Percentiles rank a stretch among this genome's conserved stretches.
phyloP scores from a whole-genome alignment of 1,140 invertebrate species.

The Calliopsis andreniformis region DNA sequence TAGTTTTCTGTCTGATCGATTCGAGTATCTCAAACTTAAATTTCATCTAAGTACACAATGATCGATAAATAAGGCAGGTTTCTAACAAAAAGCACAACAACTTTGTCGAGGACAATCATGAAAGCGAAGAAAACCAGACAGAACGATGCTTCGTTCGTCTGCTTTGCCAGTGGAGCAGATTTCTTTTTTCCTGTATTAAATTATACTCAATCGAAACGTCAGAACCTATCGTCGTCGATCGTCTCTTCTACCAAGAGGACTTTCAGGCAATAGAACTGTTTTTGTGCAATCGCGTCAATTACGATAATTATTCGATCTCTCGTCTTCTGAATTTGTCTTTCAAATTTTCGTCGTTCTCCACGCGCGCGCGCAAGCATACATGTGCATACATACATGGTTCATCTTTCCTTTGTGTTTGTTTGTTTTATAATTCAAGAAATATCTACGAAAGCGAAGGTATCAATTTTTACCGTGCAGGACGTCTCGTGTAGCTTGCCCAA shows the following conservation, averaged over 20 bases:
- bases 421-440: not conserved
- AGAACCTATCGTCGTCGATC: no score
- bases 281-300: not conserved
- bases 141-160: constrained; percentile 37
- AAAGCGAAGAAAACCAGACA: constrained; percentile 47
- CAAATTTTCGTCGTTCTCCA: not conserved
- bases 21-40: not conserved
- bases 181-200: constrained; percentile 1
- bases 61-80: constrained; percentile 25
- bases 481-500: constrained; percentile 98
- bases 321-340: no score
- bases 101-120: constrained; percentile 44
- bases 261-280: not conserved
- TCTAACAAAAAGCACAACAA: constrained; percentile 34
- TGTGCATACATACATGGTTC: not conserved
- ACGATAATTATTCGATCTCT: no score
- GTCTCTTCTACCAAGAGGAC: not conserved
- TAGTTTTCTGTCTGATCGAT: no score
- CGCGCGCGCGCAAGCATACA: no score
- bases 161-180: not conserved
- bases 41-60: no score
- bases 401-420: not conserved
- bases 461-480: constrained; percentile 93
- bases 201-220: not conserved
- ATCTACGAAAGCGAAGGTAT: constrained; percentile 17